Base-by-base conservation (phyloP, 2,888 invertebrate species). In the Erebia epiphron region DNA sequence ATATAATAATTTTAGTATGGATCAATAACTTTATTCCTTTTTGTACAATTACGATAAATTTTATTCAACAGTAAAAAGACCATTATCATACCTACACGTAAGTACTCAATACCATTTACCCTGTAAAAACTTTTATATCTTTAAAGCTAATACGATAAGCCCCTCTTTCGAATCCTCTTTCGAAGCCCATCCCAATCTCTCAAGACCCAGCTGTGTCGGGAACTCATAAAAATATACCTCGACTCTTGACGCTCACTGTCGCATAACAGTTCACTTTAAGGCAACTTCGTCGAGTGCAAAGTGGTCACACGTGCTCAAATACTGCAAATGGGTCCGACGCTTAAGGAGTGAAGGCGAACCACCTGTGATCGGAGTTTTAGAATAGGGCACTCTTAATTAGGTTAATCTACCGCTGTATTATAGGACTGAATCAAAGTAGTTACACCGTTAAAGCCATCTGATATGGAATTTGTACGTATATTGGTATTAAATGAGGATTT, bases 271-370 rank as follows among this genome's bases (percentile, higher is more conserved):
- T 86, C 81, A 86, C 84, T 86, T 88, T 87, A 84, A 88, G 83
- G 83, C 80, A 83, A 88, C 82, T 90, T 86, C 76, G 79, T 84
- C 83, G 84, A 88, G 91, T 90, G 91, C 83, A 79, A 89, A 91
- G 85, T 83, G 86, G 83, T 79, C 82, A 83, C 92, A 91, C 88
- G 86, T 92, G 92, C 82, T 80, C 69, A 52, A 75, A 75, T 73
- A 73, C 79, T 79, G 81, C 77, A 85, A 91, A 92, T 90, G 88
- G 86, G 77, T 73, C 79, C 74, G 80, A 83, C 86, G 86, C 86
- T 90, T 90, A 87, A 88, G 84, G 80, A 83, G 79, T 75, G 79
- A 76, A 76, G 79, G 76, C 68, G 70, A 73, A 71, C 75, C 92
- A 92, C 91, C 92, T 92, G 92, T 80, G 86, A 79, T 86, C 80